Evolutionary conservation across 1,140 invertebrate species (phyloP), one percentile per base, ranked within the genome.

Genomic region (Musca domestica): DNA sequence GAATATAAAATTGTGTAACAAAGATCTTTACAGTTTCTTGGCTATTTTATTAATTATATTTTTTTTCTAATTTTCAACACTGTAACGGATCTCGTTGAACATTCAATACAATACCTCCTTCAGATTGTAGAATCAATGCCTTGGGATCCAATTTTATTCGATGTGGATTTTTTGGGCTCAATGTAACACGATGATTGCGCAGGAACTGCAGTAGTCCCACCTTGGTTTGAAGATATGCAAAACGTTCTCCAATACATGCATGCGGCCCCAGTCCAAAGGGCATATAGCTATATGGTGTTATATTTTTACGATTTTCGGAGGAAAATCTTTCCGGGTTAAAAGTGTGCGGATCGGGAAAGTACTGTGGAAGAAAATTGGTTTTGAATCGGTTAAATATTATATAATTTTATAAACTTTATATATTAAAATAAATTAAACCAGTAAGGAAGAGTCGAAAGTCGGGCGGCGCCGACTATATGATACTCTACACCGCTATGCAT

Each of bases 191-290:
- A 72, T 82, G 77, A 61, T 77, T 79, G n/a, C 73, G 71, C 23
- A 81, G 56, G 41, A 81, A 58, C 56, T 78, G 67, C 0, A 80
- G 70, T 34, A 81, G 67, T 1, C 77, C 78, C 30, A 79, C 74
- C 70, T 79, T 82, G 0, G 74, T 71, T 67, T 78, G 77, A 9
- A 82, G 51, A 1, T 74, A 54, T 5, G 70, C 75, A 56, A 75
- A 81, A 0, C 80, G 74, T 66, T 82, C 83, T 86, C 90, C 91
- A 71, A 93, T 92, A 77, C 91, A 93, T 74, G 86, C 89, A 48
- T 91, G 85, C 4, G 89, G 88, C 15, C 92, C 92, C 64, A 90
- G 87, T 6, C 91, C 92, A 73, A 95, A 95, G 1, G 93, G 92
- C 67, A 94, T 78, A 76, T 88, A 93, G 0, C 86, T 84, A 66